Conservation (phyloP, 1,140 invertebrate species). For the Drosophila sechellia region DNA sequence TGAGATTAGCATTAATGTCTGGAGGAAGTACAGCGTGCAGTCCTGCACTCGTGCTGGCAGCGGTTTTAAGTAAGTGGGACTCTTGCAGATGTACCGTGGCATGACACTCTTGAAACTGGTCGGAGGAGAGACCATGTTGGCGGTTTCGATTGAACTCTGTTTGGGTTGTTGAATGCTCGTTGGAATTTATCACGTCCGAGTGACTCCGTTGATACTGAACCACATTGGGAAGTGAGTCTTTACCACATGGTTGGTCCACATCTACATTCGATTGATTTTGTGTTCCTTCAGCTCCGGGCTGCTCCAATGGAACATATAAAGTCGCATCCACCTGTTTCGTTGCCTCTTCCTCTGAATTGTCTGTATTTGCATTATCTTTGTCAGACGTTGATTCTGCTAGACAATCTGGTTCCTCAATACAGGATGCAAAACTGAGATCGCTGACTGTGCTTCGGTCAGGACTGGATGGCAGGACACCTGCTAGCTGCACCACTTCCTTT, state of each 20-base stretch:
- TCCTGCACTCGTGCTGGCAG: slow-evolving; percentile 2
- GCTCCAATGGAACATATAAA: background rate
- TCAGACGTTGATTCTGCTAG: background rate
- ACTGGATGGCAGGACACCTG: slow-evolving; percentile 6
- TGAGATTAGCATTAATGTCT: slow-evolving; percentile 73
- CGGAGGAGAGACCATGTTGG: slow-evolving; percentile 47
- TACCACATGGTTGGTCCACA: background rate
- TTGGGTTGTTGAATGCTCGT: slow-evolving; percentile 1
- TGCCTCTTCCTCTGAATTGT: background rate
- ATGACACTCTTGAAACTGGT: slow-evolving; percentile 48
- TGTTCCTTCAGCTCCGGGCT: background rate
- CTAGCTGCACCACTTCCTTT: slow-evolving; percentile 10
- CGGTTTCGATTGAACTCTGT: slow-evolving; percentile 48
- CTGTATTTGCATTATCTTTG: background rate
- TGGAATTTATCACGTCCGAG: slow-evolving; percentile 55
- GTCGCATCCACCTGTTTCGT: background rate
- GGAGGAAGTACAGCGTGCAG: slow-evolving; percentile 22
- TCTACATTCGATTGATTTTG: background rate
- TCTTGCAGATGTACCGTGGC: slow-evolving; percentile 34
- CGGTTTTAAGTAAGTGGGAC: background rate
- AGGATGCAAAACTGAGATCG: slow-evolving; percentile 51
- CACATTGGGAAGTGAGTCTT: background rate
- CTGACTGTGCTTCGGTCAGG: slow-evolving; percentile 52
- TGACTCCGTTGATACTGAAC: slow-evolving; percentile 11
- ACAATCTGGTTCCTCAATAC: slow-evolving; percentile 25